Base-by-base conservation (phyloP, 2,797 vertebrate species). In the Pseudotriccus pelzelni region DNA sequence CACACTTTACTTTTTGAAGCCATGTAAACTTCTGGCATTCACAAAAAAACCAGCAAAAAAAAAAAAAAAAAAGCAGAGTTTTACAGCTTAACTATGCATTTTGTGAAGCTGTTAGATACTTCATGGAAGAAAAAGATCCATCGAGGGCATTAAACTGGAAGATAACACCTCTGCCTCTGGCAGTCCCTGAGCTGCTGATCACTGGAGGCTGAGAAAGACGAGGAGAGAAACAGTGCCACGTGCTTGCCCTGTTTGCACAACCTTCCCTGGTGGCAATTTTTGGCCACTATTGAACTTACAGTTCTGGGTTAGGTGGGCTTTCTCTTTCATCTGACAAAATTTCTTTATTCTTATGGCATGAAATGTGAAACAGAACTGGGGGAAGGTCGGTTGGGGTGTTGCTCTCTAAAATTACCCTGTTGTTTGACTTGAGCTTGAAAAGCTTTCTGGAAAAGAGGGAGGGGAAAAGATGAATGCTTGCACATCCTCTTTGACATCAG, bases 1-100 rank as follows among this genome's bases (percentile, higher is more conserved):
- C 87, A 86, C 46, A 44, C 58, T 84, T 84, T 20, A 30, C 41
- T 80, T 94, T 94, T 88, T 84, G 88, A 90, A 88, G 39, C 36
- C 44, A 2, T 79, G 83, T 79, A 90, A 91, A 90, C 36, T 84
- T 91, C 46, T 44, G 24, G 39, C 39, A 41, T 81, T 81, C 19
- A 73, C 50, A n/a, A n/a, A n/a, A n/a, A n/a, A n/a, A n/a, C n/a
- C n/a, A n/a, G n/a, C 27, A 58, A 84, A 86, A 75, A 59, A 36
- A 86, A 75, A 43, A 37, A 28, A 50, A 28, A 28, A 86, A 69
- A 59, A 37, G 22, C 7, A 12, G 44, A 78, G 30, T 68, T 90
- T 58, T 88, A 56, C 69, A 62, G 66, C 66, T 67, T 68, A 85
- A 46, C 56, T 64, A 13, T 53, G 41, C 30, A 28, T 75, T 91